These are phyloP conservation scores for Nothocercus julius DNA, from an alignment of 2,113 vertebrate species.

Conservation along the genomic window DNA sequence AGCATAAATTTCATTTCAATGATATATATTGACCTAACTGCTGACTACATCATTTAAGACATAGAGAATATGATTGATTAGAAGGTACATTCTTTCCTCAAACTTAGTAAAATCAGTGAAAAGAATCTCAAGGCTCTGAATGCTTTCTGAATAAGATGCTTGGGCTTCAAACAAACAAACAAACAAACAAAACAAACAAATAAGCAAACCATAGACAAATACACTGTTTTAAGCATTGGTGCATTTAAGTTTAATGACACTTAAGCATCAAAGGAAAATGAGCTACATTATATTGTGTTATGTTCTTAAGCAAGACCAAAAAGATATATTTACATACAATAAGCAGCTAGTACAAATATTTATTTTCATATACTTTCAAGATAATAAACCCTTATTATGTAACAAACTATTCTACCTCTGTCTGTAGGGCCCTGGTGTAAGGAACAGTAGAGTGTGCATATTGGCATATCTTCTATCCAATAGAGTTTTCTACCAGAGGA, in stretches of 20 bases:
- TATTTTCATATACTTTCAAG: too few relatives aligned
- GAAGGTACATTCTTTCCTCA: background rate
- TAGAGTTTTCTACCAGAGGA: background rate
- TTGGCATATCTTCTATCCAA: background rate
- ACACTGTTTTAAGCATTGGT: background rate
- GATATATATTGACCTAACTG: background rate
- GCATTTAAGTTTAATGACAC: background rate
- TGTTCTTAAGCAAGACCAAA: background rate
- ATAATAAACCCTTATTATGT: too few relatives aligned
- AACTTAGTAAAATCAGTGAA: background rate
- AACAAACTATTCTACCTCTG: background rate
- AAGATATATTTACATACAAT: background rate
- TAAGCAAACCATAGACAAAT: background rate
- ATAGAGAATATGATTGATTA: background rate
- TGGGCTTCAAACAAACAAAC: background rate
- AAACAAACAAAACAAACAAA: background rate
- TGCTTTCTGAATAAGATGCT: background rate
- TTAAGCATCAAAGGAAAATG: background rate
- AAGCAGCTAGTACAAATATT: too few relatives aligned
- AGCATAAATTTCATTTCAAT: background rate
- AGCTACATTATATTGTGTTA: background rate
- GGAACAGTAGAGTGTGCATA: background rate
- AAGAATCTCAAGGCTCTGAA: background rate
- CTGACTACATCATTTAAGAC: background rate
- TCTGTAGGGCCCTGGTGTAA: background rate